Conservation (phyloP, 2,113 vertebrate genomes). For the Gambusia affinis region DNA sequence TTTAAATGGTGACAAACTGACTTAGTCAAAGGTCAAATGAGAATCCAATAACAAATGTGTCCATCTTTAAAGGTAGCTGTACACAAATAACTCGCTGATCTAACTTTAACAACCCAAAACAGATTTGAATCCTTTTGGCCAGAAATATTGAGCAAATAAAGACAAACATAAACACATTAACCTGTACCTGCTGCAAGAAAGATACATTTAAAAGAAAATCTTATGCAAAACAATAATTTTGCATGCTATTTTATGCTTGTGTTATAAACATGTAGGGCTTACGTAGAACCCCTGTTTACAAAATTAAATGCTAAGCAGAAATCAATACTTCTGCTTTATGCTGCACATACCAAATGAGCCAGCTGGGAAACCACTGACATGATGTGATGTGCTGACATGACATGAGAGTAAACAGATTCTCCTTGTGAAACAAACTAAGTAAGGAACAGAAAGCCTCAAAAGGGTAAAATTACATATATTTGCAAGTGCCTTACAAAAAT, state of each 20-base stretch:
- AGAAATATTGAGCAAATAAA: not conserved
- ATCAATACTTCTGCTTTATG: not conserved
- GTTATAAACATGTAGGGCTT: not conserved
- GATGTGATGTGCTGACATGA: slow-evolving; percentile 64
- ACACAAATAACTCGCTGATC: not conserved
- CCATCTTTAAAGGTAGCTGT: not conserved
- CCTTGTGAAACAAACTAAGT: slow-evolving; percentile 35
- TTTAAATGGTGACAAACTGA: not conserved
- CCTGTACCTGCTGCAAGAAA: not conserved
- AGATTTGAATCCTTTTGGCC: not conserved
- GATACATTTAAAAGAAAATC: too few species aligned
- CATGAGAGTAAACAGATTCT: slow-evolving; percentile 40
- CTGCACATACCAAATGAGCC: slow-evolving; percentile 36
- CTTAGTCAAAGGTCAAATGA: not conserved
- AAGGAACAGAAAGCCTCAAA: slow-evolving; percentile 3
- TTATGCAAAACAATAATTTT: too few species aligned
- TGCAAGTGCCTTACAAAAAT: not conserved
- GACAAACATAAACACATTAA: not conserved
- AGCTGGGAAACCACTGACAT: slow-evolving; percentile 59
- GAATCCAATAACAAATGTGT: not conserved
- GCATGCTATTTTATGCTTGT: not conserved
- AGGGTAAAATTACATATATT: not conserved
- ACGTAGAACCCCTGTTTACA: not conserved
- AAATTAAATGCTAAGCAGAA: not conserved
- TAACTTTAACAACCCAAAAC: not conserved